Base-by-base conservation (phyloP, 1,140 invertebrate genomes). In the Drosophila takahashii region DNA sequence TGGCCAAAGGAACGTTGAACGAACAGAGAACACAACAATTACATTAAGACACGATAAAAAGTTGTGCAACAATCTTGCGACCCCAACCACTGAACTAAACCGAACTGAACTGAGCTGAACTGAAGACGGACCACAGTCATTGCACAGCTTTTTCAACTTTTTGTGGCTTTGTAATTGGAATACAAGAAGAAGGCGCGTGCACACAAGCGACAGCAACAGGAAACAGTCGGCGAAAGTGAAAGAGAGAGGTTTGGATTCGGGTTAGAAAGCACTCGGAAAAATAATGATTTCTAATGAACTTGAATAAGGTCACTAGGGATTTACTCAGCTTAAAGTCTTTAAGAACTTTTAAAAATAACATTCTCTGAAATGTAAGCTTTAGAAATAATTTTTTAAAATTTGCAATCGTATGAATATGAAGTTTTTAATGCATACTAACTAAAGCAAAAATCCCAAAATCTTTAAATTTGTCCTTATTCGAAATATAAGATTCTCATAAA, bases 21-120 rank as follows among this genome's bases (percentile, higher is more conserved):
- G 64, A 64, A 73, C 69, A 70, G 44, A 72, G 81, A 89, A 89
- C 84, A 89, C 84, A 89, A 89, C 84, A 89, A 89, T 89, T 89
- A 89, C 84, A 89, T 89, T 89, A 89, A 89, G 84, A 89, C 85
- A 80, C 84, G 85, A 89, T 89, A 89, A 89, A 89, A 89, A 89
- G 69, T 89, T 89, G 84, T 89, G 84, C 84, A 84, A 87, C 79
- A 83, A 86, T 87, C 83, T 69, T 52, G 69, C 39, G 45, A 59
- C 58, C 61, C 58, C 54, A 39, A 53, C 70, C 58, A 65, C 62
- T 45, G 34, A 42, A 65, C 39, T 22, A 52, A 60, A 34, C 27
- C 11, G 36, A 53, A 32, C 59, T 47, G 41, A 47, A 18, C 29
- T n/a, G 51, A 15, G 9, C 15, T 18, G 34, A 10, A 34, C 11